Percentiles rank a stretch among this genome's conserved stretches.
phyloP scores from a whole-genome alignment of 2,797 vertebrate species.

The Cyclura pinguis region DNA sequence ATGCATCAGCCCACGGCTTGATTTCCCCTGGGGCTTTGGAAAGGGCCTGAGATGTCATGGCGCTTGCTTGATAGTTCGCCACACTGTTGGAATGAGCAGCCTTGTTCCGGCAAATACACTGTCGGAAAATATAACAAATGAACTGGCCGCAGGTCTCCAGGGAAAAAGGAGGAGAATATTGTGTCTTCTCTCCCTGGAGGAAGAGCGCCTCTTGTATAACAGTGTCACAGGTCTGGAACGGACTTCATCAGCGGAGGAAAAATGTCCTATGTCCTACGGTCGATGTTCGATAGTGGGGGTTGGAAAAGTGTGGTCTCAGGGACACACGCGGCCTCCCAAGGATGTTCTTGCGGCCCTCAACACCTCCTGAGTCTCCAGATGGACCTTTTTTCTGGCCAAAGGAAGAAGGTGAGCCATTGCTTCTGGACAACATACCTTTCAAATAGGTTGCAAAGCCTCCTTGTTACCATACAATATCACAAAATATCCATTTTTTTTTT shows the following conservation, averaged over 20 bases:
- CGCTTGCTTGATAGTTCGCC: not conserved
- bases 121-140: slow-evolving; percentile 16
- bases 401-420: too few species aligned
- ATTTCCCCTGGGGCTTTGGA: slow-evolving; percentile 11
- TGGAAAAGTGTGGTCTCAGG: too few species aligned
- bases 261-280: too few species aligned
- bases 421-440: too few species aligned
- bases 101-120: slow-evolving; percentile 17
- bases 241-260: not conserved
- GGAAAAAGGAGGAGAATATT: not conserved
- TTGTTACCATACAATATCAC: too few species aligned
- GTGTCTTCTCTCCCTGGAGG: not conserved
- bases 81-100: not conserved
- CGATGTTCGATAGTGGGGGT: too few species aligned
- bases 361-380: too few species aligned
- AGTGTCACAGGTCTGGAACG: not conserved
- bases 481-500: too few species aligned
- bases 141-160: not conserved
- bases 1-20: slow-evolving; percentile 8
- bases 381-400: too few species aligned
- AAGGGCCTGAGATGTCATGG: slow-evolving; percentile 1
- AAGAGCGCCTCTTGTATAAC: not conserved
- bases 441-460: too few species aligned
- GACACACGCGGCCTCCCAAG: too few species aligned
- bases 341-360: too few species aligned